Evolutionary conservation across 1,140 invertebrate genomes (phyloP), one percentile per base, ranked within the genome.

Genomic region (Carcinoscorpius rotundicauda): DNA sequence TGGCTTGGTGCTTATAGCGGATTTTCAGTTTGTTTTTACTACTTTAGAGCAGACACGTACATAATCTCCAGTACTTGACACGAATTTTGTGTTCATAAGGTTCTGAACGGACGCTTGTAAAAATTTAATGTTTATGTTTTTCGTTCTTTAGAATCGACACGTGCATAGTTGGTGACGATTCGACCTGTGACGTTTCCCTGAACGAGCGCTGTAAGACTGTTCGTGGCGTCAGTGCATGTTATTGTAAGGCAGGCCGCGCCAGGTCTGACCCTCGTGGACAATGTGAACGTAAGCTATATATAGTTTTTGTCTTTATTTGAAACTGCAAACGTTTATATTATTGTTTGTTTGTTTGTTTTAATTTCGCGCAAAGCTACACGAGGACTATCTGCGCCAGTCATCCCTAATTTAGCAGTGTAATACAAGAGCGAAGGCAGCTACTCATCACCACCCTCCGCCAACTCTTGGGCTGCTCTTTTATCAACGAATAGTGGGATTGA

Each of bases 81-180:
- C 2, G 29, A 29, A 2, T 29, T 29, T 29, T 29, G 29, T 29
- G 29, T 29, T 29, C 29, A 1, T 29, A 29, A 29, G 29, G 0
- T 29, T 29, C 29, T 29, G 29, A 29, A 29, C 29, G 2, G 29
- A 29, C 29, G 29, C 29, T 29, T 29, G 29, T 29, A 29, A 29
- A 29, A 29, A 29, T 29, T 29, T 29, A 57, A 57, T 10, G 55
- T 10, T 57, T 57, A 11, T 57, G 3, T 57, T 49, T 5, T 53
- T 29, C 56, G 4, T 51, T 63, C 52, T 63, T 58, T 51, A 68
- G 91, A 71, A 95, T 96, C 64, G 92, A 96, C 75, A 94, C 92
- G 6, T 96, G 92, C 71, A 94, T 94, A 49, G 90, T 94, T 4
- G 92, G 91, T 3, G 91, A 96, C 71, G 88, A 92, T 70, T 86